Conservation (phyloP, 2,797 vertebrate genomes). For the Columba guinea region DNA sequence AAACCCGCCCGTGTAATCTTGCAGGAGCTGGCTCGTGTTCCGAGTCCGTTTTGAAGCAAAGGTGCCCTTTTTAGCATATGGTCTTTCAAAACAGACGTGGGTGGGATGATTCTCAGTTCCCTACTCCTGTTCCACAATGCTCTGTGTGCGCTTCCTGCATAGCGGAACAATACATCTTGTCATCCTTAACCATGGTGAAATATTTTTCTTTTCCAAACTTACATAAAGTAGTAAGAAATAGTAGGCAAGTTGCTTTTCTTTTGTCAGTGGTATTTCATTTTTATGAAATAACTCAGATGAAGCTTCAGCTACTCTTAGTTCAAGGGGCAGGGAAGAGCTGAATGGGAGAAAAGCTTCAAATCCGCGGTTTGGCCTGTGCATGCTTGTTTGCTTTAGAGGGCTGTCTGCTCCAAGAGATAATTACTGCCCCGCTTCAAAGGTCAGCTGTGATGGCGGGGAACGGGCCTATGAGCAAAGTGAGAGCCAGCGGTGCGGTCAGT, state of each 20-base stretch:
- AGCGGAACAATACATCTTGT: not conserved
- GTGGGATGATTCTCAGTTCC: not conserved
- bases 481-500: not conserved
- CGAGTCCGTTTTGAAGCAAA: not conserved
- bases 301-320: not conserved
- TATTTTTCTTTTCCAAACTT: not conserved
- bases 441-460: not conserved
- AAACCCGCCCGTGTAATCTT: not conserved
- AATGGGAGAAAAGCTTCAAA: not conserved
- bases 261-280: not conserved
- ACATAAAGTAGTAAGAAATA: not conserved
- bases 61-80: not conserved
- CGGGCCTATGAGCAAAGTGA: not conserved
- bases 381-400: not conserved
- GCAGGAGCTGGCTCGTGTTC: not conserved
- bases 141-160: not conserved
- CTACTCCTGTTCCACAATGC: fast-evolving
- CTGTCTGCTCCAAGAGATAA: not conserved
- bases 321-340: not conserved
- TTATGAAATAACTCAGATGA: not conserved
- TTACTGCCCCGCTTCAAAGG: not conserved
- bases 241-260: not conserved
- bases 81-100: not conserved
- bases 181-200: not conserved
- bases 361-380: fast-evolving